Evolutionary conservation across 2,113 vertebrate species (phyloP), one percentile per base, ranked within the genome.

Genomic region (Nerophis lumbriciformis): DNA sequence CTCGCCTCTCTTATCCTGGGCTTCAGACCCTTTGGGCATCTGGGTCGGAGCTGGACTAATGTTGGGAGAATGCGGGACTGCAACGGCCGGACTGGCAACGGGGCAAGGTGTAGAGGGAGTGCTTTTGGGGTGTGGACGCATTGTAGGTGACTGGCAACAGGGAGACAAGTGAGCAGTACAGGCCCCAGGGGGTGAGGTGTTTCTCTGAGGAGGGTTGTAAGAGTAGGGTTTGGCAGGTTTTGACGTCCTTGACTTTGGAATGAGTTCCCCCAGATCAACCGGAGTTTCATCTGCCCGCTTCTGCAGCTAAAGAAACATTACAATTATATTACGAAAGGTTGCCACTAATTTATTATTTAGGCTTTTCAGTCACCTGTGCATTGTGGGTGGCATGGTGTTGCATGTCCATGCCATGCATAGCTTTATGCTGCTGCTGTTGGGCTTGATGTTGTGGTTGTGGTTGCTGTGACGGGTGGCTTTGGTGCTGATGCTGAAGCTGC

Each of bases 201-300:
- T 89, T 83, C 89, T 93, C 83, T 83, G 82, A 72, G 88, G 58
- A 57, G 86, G 87, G 86, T 82, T 90, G 87, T 94, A 97, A 79
- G 92, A 90, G 87, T 92, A 95, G 82, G 90, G 92, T 89, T 94
- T 98, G 91, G 91, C 89, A 80, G 92, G 81, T 87, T 93, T 96
- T 45, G 86, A 89, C 35, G 89, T 88, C 88, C 93, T 92, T n/a
- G 86, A 81, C 73, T 98, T 92, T 0, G 89, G 90, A 63, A 87
- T 64, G 1, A 92, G 89, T 8, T 93, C 93, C 71, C 94, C 92
- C 37, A 92, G 83, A 68, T 94, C 93, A 80, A 88, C 80, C 6
- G 83, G 85, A 10, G 86, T 85, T 68, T 95, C 94, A 51, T 94
- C 93, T 0, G 91, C 81, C 80, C 94, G 94, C 72, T 93, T 91